Conservation (phyloP, 2,797 vertebrate species). For the Cossypha heuglini region DNA sequence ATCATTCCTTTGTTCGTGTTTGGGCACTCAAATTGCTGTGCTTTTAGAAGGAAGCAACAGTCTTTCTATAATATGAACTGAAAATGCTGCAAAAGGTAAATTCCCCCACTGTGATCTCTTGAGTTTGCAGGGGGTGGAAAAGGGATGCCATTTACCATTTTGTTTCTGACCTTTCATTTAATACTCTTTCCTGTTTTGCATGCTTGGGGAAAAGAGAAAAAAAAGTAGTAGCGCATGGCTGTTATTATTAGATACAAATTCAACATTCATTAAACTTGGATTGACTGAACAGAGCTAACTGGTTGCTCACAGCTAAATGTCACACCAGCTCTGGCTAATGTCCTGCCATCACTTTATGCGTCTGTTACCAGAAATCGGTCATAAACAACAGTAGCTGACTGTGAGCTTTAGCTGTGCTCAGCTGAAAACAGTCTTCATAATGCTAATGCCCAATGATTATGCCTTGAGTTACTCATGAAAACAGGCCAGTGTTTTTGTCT, state of each 20-base stretch:
- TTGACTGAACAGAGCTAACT: background rate
- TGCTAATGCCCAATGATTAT: background rate
- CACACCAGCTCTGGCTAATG: background rate
- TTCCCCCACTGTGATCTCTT: background rate
- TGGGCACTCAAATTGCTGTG: background rate
- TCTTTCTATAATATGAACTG: background rate
- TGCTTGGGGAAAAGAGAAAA: background rate
- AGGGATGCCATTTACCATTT: background rate
- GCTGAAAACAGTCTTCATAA: background rate
- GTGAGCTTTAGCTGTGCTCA: background rate
- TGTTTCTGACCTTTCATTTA: background rate
- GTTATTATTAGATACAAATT: background rate
- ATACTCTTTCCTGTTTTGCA: background rate
- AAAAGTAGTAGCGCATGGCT: background rate
- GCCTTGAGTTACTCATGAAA: background rate
- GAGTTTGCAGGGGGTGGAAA: background rate
- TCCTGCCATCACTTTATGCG: background rate
- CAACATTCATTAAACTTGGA: background rate
- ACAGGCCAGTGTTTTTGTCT: background rate
- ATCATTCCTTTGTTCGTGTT: background rate
- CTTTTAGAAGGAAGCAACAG: background rate
- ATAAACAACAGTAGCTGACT: background rate
- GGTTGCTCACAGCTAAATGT: background rate
- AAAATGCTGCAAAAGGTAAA: background rate
- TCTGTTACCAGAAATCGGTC: background rate